A percentile compares a stretch with the other conserved stretches of the same genome.
Evolutionary conservation across 2,797 vertebrate genomes (phyloP).

Genomic region (Odontamblyopus rebecca): DNA sequence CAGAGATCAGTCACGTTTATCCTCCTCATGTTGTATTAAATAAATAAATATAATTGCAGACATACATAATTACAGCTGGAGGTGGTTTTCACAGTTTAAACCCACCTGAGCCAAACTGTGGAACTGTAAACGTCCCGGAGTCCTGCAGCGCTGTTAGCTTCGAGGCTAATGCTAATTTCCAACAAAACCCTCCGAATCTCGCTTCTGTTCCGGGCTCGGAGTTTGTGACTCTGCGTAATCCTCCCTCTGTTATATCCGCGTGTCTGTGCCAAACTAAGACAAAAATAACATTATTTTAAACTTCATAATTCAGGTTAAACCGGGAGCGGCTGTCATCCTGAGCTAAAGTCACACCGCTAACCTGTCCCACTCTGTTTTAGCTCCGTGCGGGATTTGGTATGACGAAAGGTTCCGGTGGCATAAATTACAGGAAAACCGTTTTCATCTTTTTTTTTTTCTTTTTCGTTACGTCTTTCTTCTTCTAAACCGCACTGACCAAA

Average conservation of each 20-base stretch:
- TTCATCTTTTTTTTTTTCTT: too few relatives aligned
- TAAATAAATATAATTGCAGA: not conserved
- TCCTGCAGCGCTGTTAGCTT: not conserved
- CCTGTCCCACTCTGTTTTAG: not conserved
- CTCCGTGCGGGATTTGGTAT: not conserved
- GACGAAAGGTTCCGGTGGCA: not conserved
- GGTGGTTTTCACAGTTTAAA: not conserved
- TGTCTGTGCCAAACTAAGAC: not conserved
- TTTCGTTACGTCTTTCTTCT: too few relatives aligned
- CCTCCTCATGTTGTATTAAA: too few relatives aligned
- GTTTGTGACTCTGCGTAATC: not conserved
- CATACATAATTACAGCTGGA: not conserved
- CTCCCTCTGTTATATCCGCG: not conserved
- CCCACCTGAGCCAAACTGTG: not conserved
- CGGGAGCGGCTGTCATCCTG: not conserved
- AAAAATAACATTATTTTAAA: accelerated
- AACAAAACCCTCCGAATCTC: not conserved
- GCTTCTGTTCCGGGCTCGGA: not conserved
- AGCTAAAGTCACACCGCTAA: not conserved
- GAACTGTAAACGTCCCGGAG: too few relatives aligned
- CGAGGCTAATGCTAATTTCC: constrained; percentile 4
- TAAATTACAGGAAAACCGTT: too few relatives aligned
- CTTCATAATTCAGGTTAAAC: too few relatives aligned
- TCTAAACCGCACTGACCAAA: too few relatives aligned
- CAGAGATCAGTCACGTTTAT: too few relatives aligned